These are phyloP conservation scores for Pasiphila rectangulata DNA, from an alignment of 2,888 invertebrate genomes.

Conservation along the genomic window DNA sequence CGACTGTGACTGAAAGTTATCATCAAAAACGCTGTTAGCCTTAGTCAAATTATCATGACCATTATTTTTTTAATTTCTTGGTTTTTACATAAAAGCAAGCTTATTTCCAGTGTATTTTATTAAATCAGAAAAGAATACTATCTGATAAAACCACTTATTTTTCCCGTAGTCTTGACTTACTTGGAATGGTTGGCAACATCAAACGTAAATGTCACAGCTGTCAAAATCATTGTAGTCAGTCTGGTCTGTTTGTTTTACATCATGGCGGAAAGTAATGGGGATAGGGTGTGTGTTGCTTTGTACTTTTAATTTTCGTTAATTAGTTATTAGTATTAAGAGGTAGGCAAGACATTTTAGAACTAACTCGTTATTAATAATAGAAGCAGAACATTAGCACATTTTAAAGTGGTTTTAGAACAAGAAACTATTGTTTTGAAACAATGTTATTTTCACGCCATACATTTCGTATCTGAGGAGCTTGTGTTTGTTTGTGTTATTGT, in stretches of 20 bases:
- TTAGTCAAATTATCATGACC: too few relatives aligned
- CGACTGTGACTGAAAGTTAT: too few relatives aligned
- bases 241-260: too few relatives aligned
- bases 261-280: slow-evolving; percentile 60
- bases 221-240: slow-evolving; percentile 35
- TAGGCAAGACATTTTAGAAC: slow-evolving; percentile 1
- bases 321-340: slow-evolving; percentile 15
- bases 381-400: not conserved
- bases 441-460: slow-evolving; percentile 26
- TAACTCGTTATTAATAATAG: slow-evolving; percentile 6
- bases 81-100: too few relatives aligned
- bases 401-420: not conserved
- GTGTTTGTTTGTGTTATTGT: slow-evolving; percentile 12
- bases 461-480: slow-evolving; percentile 28
- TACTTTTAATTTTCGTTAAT: slow-evolving; percentile 45
- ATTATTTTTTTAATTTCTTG: too few relatives aligned
- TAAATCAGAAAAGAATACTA: too few relatives aligned
- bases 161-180: not conserved
- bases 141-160: too few relatives aligned
- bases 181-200: slow-evolving; percentile 32
- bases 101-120: too few relatives aligned
- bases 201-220: slow-evolving; percentile 37
- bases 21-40: too few relatives aligned
- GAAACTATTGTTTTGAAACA: slow-evolving; percentile 12
- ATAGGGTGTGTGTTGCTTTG: slow-evolving; percentile 71